Evolutionary conservation across 2,113 vertebrate species (phyloP), one percentile per base, ranked within the genome.

Genomic region (Saguinus midas): DNA sequence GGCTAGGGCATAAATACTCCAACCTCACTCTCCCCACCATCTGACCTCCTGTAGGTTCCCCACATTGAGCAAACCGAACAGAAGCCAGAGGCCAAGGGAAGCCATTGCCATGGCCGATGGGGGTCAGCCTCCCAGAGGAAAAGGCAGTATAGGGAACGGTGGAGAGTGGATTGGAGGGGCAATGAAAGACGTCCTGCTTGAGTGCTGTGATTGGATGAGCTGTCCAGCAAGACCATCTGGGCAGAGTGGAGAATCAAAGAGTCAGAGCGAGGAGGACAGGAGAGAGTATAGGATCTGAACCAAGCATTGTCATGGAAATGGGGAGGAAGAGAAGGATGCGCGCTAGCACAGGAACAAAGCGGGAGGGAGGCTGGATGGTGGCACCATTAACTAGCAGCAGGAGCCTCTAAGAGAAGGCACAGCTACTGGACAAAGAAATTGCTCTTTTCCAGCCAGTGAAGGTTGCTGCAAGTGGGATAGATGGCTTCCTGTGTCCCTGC

Each of bases 101-200:
- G n/a, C 1, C 6, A 70, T 16, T 3, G 4, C 12, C 0, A 1
- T 13, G 25, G 61, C 20, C 52, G 73, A 35, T 5, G 3, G 6
- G 9, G n/a, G 75, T 73, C 83, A 55, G n/a, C 11, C 23, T 58
- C 57, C 61, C 16, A 29, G 35, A 6, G 17, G 6, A 64, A 40
- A 43, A 18, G 80, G 75, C 29, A 18, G 16, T 40, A 4, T 6
- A 29, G 48, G 14, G 52, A 35, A 90, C 13, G 16, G 23, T 12
- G 5, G 72, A 72, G 32, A 23, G 18, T 4, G 6, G 55, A 55
- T 48, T 79, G 25, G 37, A 48, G 21, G 87, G 37, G 25, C 58
- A 87, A 52, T 0, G 0, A 37, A 57, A n/a, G 9, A 12, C 13
- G 9, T 52, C 55, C 75, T n/a, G 6, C 2, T 14, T 16, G 17